Conservation (phyloP, 2,113 vertebrate genomes). For the Salvelinus fontinalis region DNA sequence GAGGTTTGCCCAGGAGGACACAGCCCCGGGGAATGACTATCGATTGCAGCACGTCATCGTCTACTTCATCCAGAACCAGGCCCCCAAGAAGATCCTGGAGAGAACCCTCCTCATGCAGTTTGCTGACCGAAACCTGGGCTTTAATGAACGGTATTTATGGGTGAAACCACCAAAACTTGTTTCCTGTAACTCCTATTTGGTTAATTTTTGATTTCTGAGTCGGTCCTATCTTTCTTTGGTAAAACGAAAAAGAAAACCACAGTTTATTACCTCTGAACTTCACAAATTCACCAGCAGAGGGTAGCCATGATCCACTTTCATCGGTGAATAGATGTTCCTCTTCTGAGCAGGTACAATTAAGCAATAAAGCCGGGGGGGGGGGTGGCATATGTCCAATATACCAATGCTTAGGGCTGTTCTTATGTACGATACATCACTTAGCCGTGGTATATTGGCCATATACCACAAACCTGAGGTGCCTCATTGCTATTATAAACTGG, state of each 20-base stretch:
- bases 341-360: slow-evolving; percentile 57
- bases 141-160: slow-evolving; percentile 87
- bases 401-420: too few species aligned
- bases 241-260: background rate
- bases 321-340: slow-evolving; percentile 71
- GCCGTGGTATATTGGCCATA: too few species aligned
- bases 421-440: too few species aligned
- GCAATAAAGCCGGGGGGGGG: too few species aligned
- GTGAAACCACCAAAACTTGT: background rate
- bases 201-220: background rate
- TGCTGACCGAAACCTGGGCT: slow-evolving; percentile 91
- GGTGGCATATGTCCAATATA: too few species aligned
- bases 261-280: background rate
- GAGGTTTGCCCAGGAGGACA: slow-evolving; percentile 90
- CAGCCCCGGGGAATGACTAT: slow-evolving; percentile 88
- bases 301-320: slow-evolving; percentile 70
- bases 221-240: background rate
- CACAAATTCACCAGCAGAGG: slow-evolving; percentile 47
- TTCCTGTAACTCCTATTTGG: background rate
- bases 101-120: slow-evolving; percentile 94
- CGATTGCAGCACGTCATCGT: slow-evolving; percentile 90
- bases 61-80: slow-evolving; percentile 96
- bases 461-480: too few species aligned
- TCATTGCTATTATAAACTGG: too few species aligned
- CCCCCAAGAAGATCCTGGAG: slow-evolving; percentile 96